Evolutionary conservation across 2,888 invertebrate genomes (phyloP).

Genomic region (Litoditis marina): DNA sequence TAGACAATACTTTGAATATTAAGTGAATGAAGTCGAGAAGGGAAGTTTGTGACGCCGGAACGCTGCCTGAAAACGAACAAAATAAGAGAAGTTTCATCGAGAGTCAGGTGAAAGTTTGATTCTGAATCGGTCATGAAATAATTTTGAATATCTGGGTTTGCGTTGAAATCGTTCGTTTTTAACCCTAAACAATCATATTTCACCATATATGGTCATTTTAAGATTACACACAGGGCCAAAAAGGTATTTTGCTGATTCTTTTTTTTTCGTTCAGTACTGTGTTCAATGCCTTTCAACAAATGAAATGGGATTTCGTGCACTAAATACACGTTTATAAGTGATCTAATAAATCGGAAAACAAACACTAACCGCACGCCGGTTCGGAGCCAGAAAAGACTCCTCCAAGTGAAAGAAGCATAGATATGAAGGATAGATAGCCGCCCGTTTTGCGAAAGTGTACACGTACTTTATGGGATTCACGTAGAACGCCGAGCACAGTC

Average conservation of each 20-base stretch:
- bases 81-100: not conserved
- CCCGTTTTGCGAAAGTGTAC: conserved; percentile 95
- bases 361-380: conserved; percentile 1
- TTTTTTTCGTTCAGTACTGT: conserved; percentile 56
- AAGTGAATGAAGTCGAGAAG: conserved; percentile 53
- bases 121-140: too few species aligned
- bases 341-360: too few species aligned
- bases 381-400: conserved; percentile 64
- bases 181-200: too few species aligned
- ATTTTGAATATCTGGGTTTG: too few species aligned
- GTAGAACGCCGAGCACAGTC: conserved; percentile 65
- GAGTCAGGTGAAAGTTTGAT: too few species aligned
- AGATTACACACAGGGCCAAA: too few species aligned
- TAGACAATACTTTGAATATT: conserved; percentile 70
- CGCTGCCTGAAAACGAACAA: conserved; percentile 1
- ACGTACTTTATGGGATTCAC: conserved; percentile 91
- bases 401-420: conserved; percentile 86
- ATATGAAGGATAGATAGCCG: conserved; percentile 94
- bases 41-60: conserved; percentile 25
- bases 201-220: too few species aligned
- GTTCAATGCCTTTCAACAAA: too few species aligned
- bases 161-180: too few species aligned
- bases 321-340: too few species aligned
- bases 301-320: too few species aligned
- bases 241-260: conserved; percentile 12